Conservation (phyloP, 2,797 vertebrate species). For the Arremon aurantiirostris region DNA sequence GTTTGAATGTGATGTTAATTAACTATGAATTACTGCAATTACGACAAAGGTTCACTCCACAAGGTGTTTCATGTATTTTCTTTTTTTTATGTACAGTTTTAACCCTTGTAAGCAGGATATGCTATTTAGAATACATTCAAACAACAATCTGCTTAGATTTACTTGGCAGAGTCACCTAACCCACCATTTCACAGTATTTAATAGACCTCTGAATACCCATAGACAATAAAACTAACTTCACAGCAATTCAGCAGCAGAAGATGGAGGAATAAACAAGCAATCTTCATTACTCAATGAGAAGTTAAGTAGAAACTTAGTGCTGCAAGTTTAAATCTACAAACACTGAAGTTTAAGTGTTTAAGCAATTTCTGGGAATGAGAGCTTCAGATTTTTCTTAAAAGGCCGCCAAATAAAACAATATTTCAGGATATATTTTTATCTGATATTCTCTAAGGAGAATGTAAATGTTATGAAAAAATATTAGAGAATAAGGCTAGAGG, state of each 20-base stretch:
- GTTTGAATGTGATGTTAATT: constrained; percentile 56
- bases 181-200: not conserved
- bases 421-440: not conserved
- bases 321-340: not conserved
- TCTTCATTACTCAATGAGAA: not conserved
- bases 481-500: not conserved
- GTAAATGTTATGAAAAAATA: not conserved
- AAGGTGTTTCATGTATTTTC: not conserved
- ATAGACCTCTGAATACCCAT: not conserved
- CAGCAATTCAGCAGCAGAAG: not conserved
- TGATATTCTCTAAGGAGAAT: not conserved
- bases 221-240: not conserved
- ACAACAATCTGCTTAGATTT: not conserved
- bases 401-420: not conserved
- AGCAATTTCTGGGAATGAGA: not conserved
- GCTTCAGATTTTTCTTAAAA: not conserved
- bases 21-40: constrained; percentile 63
- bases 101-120: constrained; percentile 4
- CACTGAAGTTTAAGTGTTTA: not conserved
- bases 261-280: not conserved
- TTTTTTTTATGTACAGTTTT: not conserved
- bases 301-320: not conserved
- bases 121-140: not conserved
- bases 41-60: constrained; percentile 34
- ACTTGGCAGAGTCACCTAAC: not conserved